Evolutionary conservation across 2,113 vertebrate species (phyloP).

Genomic region (Formicarius rufipectus): DNA sequence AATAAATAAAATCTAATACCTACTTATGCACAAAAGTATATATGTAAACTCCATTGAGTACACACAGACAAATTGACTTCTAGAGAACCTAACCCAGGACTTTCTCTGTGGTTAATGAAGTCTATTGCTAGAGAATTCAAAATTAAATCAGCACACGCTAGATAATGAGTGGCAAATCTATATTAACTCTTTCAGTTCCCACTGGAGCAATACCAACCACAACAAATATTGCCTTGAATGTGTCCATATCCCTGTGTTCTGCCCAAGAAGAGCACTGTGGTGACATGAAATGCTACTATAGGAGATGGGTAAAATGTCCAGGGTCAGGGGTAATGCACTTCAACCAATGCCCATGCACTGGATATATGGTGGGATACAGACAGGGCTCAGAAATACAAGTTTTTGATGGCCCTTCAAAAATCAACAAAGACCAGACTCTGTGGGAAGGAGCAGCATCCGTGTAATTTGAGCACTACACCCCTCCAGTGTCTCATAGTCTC

Average conservation of each 20-base stretch:
- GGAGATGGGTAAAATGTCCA: neutral
- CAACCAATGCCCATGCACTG: accelerated
- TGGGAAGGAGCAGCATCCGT: neutral
- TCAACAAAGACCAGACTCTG: neutral
- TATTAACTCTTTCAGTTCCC: neutral
- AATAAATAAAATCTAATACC: neutral
- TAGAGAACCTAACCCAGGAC: neutral
- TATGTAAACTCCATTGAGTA: neutral
- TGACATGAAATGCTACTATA: neutral
- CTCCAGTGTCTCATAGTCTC: accelerated
- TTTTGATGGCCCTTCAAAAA: neutral
- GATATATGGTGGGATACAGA: neutral
- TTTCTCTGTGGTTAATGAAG: neutral
- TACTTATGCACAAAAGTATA: neutral
- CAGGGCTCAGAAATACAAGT: neutral
- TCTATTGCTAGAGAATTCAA: neutral
- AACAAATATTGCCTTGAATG: neutral
- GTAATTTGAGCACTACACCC: neutral
- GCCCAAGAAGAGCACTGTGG: neutral
- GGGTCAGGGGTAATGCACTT: accelerated
- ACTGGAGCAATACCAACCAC: neutral
- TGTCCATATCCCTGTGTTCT: neutral
- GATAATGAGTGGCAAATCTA: neutral
- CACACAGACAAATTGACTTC: neutral
- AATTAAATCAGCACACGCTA: neutral